Evolutionary conservation across 2,888 invertebrate species (phyloP).

Genomic region (Drosophila bunnanda): DNA sequence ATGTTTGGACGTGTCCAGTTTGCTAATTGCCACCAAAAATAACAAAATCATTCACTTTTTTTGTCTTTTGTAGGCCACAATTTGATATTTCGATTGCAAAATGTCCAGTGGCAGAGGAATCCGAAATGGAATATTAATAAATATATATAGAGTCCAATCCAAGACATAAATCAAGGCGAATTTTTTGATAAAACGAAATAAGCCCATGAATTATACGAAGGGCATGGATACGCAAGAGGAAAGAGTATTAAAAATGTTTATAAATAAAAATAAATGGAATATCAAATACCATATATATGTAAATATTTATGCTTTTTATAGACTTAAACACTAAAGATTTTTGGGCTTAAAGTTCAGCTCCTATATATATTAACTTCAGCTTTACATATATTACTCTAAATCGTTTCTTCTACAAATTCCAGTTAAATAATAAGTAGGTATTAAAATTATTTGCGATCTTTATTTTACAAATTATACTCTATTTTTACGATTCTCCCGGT

Average conservation of each 20-base stretch:
- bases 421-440: too few species aligned
- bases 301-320: not conserved
- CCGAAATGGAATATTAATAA: slow-evolving; percentile 39
- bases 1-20: slow-evolving; percentile 43
- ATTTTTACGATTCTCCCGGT: slow-evolving; percentile 1
- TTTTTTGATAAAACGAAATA: not conserved
- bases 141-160: not conserved
- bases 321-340: not conserved
- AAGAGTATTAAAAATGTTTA: not conserved
- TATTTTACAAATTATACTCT: not conserved
- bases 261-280: not conserved
- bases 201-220: not conserved
- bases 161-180: not conserved
- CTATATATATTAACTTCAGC: too few species aligned
- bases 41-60: slow-evolving; percentile 13
- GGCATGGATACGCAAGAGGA: not conserved
- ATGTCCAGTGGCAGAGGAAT: slow-evolving; percentile 2
- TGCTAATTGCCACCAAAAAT: slow-evolving; percentile 34
- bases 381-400: too few species aligned
- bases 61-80: slow-evolving; percentile 43
- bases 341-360: not conserved
- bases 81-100: slow-evolving; percentile 35
- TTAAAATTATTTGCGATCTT: not conserved
- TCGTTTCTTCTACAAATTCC: too few species aligned
- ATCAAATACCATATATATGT: not conserved